Conservation (phyloP, 2,797 vertebrate species). For the Brachymystax lenok region DNA sequence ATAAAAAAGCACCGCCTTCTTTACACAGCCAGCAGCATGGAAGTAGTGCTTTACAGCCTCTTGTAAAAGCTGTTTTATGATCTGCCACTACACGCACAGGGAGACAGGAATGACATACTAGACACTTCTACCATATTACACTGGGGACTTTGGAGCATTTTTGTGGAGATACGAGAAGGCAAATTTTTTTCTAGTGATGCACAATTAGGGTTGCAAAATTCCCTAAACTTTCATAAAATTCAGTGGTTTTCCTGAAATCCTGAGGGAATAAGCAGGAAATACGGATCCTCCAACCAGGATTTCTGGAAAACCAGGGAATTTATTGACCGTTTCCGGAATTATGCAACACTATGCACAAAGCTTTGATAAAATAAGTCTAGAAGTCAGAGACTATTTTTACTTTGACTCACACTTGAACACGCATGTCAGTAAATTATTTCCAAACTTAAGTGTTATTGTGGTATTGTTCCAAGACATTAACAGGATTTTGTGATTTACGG, state of each 20-base stretch:
- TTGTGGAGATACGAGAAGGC: neutral
- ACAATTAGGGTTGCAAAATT: neutral
- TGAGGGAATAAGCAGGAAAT: no score
- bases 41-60: slow-evolving; percentile 61
- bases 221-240: no score
- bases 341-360: no score
- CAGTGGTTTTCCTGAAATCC: no score
- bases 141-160: slow-evolving; percentile 31
- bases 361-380: neutral
- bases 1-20: slow-evolving; percentile 51
- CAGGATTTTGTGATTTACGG: slow-evolving; percentile 28
- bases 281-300: no score
- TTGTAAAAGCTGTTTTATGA: slow-evolving; percentile 67
- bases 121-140: slow-evolving; percentile 27
- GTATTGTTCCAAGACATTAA: neutral
- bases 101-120: slow-evolving; percentile 41
- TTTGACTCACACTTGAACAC: neutral
- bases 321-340: no score
- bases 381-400: neutral
- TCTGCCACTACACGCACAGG: slow-evolving; percentile 48
- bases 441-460: neutral
- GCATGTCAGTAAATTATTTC: neutral
- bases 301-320: no score
- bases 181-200: neutral
- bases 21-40: slow-evolving; percentile 43